Percentiles rank a stretch among this genome's conserved stretches.
phyloP scores from a whole-genome alignment of 2,113 vertebrate genomes.

The Petaurus breviceps region DNA sequence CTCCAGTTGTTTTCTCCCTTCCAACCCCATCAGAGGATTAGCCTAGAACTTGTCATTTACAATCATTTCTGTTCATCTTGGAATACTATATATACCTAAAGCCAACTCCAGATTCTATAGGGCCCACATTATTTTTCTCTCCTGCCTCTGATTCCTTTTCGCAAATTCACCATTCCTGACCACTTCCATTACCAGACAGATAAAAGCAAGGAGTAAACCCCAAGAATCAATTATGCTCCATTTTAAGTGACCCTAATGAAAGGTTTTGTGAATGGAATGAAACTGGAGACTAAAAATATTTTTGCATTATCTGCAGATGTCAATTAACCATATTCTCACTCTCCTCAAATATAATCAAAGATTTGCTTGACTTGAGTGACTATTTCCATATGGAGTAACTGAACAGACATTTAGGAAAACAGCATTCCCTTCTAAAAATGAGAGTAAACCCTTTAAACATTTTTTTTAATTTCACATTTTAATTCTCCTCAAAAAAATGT shows the following conservation, averaged over 20 bases:
- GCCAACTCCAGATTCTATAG: not conserved
- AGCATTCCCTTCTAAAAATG: not conserved
- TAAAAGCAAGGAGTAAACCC: conserved; percentile 37
- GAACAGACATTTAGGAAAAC: conserved; percentile 7
- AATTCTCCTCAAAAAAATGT: conserved; percentile 58
- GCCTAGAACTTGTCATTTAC: conserved; percentile 28
- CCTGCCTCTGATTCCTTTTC: conserved; percentile 45
- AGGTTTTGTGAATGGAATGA: not conserved
- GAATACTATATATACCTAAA: conserved; percentile 8
- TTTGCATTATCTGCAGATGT: conserved; percentile 17
- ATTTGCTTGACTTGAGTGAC: conserved; percentile 44
- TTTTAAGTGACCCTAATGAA: conserved; percentile 29
- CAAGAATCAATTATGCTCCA: conserved; percentile 4
- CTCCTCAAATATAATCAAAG: conserved; percentile 35
- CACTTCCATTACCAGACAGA: not conserved
- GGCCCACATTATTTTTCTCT: not conserved
- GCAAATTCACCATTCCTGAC: not conserved
- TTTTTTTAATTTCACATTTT: conserved; percentile 57
- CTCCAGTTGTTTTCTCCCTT: not conserved
- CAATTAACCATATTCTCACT: conserved; percentile 38
- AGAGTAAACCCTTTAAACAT: not conserved
- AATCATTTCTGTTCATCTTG: conserved; percentile 18
- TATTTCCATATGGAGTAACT: conserved; percentile 38
- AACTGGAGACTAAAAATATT: conserved; percentile 5
- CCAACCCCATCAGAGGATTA: not conserved